A percentile compares a stretch with the other conserved stretches of the same genome.
Conservation (phyloP, 2,888 invertebrate genomes). For the Endotricha flammealis region DNA sequence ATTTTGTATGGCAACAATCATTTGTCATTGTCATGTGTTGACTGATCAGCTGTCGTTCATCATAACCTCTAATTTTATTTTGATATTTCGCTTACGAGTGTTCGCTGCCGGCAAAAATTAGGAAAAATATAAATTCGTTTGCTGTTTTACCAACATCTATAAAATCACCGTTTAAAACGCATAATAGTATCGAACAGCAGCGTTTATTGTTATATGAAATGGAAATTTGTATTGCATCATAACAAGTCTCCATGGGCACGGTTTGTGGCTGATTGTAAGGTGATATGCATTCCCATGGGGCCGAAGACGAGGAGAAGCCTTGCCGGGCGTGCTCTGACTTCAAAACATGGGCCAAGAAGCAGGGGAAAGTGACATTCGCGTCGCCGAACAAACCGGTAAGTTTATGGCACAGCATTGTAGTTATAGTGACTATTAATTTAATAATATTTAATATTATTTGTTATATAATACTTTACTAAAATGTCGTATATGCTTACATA, state of each 20-base stretch:
- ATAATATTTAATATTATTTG: too few species aligned
- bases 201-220: slow-evolving; percentile 4
- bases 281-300: slow-evolving; percentile 51
- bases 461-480: too few species aligned
- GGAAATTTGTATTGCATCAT: slow-evolving; percentile 36
- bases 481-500: too few species aligned
- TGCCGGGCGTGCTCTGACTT: slow-evolving; percentile 86
- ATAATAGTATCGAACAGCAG: too few species aligned
- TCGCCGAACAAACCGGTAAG: slow-evolving; percentile 44
- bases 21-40: slow-evolving; percentile 17
- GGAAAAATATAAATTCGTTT: too few species aligned
- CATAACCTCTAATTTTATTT: neutral
- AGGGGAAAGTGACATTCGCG: slow-evolving; percentile 53
- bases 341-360: slow-evolving; percentile 83
- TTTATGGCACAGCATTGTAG: too few species aligned
- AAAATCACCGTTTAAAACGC: too few species aligned
- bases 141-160: too few species aligned
- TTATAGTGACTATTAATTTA: too few species aligned
- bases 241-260: slow-evolving; percentile 29
- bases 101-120: slow-evolving; percentile 11
- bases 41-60: too few species aligned
- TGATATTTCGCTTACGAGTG: neutral
- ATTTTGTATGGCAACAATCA: too few species aligned
- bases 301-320: slow-evolving; percentile 72
- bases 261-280: slow-evolving; percentile 16